Conservation (phyloP, 1,140 invertebrate genomes). For the Helicoverpa zea region DNA sequence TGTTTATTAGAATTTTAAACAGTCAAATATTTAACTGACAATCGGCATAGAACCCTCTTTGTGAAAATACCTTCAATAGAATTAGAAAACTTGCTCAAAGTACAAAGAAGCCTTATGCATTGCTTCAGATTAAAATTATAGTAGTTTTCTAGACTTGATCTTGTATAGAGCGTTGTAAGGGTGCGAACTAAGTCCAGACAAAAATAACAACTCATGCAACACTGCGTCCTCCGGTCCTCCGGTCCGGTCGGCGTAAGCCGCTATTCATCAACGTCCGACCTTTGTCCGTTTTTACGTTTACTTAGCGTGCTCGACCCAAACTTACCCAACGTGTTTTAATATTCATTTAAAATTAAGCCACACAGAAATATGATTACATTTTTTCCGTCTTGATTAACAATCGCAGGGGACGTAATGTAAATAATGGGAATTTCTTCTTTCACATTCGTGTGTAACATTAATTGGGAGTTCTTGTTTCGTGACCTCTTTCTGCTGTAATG, state of each 20-base stretch:
- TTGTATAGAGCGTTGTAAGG: not conserved
- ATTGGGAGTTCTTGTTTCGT: slow-evolving; percentile 32
- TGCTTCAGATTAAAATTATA: not conserved
- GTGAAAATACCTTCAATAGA: not conserved
- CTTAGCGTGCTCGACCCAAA: slow-evolving; percentile 21
- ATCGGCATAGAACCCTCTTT: not conserved
- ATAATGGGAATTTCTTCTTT: slow-evolving; percentile 37
- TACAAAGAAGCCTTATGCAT: not conserved
- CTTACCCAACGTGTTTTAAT: slow-evolving; percentile 39
- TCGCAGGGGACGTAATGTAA: slow-evolving; percentile 32
- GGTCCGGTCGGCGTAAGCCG: slow-evolving; percentile 31
- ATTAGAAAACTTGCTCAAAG: too few relatives aligned
- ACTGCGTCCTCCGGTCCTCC: not conserved
- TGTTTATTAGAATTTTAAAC: slow-evolving; percentile 1
- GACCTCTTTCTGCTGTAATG: slow-evolving; percentile 20
- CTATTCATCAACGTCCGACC: slow-evolving; percentile 48
- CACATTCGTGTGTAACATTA: slow-evolving; percentile 33
- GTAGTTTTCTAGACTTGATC: too few relatives aligned
- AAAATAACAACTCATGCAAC: slow-evolving; percentile 30
- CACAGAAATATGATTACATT: slow-evolving; percentile 39
- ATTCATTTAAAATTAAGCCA: slow-evolving; percentile 38
- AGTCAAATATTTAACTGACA: not conserved
- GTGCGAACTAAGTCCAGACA: not conserved
- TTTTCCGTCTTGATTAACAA: slow-evolving; percentile 32
- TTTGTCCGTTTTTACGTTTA: slow-evolving; percentile 44